Evolutionary conservation across 2,888 invertebrate genomes (phyloP), one percentile per base, ranked within the genome.

Genomic region (Anoplius nigerrimus): DNA sequence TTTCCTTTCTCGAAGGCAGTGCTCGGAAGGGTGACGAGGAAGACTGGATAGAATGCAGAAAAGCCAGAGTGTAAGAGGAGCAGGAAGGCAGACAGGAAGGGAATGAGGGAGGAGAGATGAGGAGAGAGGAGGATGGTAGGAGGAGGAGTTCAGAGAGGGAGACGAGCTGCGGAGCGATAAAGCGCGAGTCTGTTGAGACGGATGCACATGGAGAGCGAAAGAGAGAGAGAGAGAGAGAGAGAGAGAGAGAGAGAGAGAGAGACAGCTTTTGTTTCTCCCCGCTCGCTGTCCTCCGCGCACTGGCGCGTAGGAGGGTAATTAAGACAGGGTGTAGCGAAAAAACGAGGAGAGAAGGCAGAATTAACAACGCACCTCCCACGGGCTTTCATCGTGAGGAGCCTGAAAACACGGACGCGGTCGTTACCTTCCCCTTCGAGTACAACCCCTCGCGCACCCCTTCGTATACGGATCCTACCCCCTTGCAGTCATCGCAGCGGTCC

Each of bases 291-390:
- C 67, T 52, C 57, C 24, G 51, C 27, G 54, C 54, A 48, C 64
- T 24, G 24, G 46, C 48, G 52, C 60, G 64, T 22, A 64, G 69
- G 69, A 69, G 75, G 75, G 76, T 76, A 76, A 76, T 76, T 76
- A 76, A 73, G 76, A 72, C 4, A 18, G 57, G 15, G 24, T 8
- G 48, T 18, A 34, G 43, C 34, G 57, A 57, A 66, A 63, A 61
- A 66, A 66, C 20, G 46, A 27, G 58, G 62, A 65, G 34, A 34
- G 34, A 34, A 3, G 34, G 34, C 34, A 34, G 34, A 34, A 34
- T 34, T 34, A 34, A 34, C 34, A 34, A 34, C 34, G 34, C 34
- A 34, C 34, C 34, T 34, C 34, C 34, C 34, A 34, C 34, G 34
- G 34, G 34, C 34, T 34, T 34, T 34, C 34, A 34, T 34, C 34